phyloP scores from a whole-genome alignment of 2,797 vertebrate species.

The Megalops cyprinoides region DNA sequence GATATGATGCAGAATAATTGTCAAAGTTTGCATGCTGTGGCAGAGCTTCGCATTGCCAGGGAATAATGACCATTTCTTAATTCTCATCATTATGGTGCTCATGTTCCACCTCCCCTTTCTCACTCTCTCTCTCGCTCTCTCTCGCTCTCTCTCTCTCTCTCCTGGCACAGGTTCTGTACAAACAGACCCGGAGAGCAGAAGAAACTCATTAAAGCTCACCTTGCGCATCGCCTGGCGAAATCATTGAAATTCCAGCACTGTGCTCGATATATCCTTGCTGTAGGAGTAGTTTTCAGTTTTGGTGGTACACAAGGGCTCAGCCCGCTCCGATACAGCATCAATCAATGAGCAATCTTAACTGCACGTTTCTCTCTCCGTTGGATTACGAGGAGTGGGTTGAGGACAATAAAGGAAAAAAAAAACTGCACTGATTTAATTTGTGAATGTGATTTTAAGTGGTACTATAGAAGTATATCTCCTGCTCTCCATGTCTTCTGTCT shows the following conservation, averaged over 20 bases:
- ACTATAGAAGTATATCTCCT: conserved; percentile 37
- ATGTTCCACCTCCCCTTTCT: background rate
- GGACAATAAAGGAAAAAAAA: background rate
- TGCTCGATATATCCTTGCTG: conserved; percentile 18
- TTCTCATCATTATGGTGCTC: conserved; percentile 27
- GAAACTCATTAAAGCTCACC: conserved; percentile 39
- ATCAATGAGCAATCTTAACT: conserved; percentile 28
- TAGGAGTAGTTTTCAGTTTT: conserved; percentile 18
- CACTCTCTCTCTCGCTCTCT: background rate
- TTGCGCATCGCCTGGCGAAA: conserved; percentile 27
- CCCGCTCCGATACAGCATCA: conserved; percentile 12
- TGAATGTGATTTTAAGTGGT: conserved; percentile 32
- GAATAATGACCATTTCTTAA: conserved; percentile 41
- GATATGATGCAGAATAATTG: conserved; percentile 21
- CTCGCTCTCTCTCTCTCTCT: background rate
- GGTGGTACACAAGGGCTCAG: conserved; percentile 4
- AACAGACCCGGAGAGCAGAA: conserved; percentile 35
- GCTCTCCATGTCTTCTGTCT: conserved; percentile 32
- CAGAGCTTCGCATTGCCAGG: conserved; percentile 28
- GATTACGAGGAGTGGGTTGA: background rate
- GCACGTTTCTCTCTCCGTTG: background rate
- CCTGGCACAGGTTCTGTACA: conserved; percentile 9
- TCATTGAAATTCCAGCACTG: conserved; percentile 35
- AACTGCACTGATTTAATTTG: conserved; percentile 5
- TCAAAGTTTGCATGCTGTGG: conserved; percentile 28